A percentile compares a stretch with the other conserved stretches of the same genome.
phyloP scores from a whole-genome alignment of 2,797 vertebrate genomes.

The Acrossocheilus wenchowensis region DNA sequence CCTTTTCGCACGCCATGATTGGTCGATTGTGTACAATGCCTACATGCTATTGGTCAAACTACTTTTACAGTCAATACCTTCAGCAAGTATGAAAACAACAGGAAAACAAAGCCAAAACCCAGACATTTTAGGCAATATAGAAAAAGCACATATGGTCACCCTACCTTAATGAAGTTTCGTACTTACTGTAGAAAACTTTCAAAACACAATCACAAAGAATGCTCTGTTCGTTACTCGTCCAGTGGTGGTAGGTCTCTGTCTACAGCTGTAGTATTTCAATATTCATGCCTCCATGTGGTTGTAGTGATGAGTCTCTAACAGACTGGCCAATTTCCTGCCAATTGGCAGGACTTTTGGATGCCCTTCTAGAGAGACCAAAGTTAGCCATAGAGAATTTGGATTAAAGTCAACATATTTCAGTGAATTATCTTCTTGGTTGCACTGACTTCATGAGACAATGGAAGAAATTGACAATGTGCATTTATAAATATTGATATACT shows the following conservation, averaged over 20 bases:
- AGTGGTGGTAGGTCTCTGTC: not conserved
- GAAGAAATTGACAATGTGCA: not conserved
- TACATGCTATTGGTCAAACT: not conserved
- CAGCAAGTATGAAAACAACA: not conserved
- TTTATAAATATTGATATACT: not conserved
- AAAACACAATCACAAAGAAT: not conserved
- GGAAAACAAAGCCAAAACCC: not conserved
- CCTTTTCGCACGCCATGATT: not conserved
- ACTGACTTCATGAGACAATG: not conserved
- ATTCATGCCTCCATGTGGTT: slow-evolving; percentile 55
- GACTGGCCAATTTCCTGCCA: slow-evolving; percentile 53
- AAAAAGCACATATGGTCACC: not conserved
- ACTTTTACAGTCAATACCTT: not conserved
- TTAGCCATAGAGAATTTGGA: not conserved
- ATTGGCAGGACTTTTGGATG: slow-evolving; percentile 53
- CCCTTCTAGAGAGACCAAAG: slow-evolving; percentile 25
- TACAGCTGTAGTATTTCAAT: slow-evolving; percentile 53
- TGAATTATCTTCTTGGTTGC: not conserved
- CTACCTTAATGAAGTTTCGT: not conserved
- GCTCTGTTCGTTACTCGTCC: not conserved
- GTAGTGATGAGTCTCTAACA: slow-evolving; percentile 55
- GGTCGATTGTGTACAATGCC: not conserved
- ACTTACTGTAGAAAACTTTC: not conserved
- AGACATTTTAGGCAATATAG: not conserved
- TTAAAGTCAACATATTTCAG: not conserved